Conservation (phyloP, 2,113 vertebrate species). For the Leucopternis melanops region DNA sequence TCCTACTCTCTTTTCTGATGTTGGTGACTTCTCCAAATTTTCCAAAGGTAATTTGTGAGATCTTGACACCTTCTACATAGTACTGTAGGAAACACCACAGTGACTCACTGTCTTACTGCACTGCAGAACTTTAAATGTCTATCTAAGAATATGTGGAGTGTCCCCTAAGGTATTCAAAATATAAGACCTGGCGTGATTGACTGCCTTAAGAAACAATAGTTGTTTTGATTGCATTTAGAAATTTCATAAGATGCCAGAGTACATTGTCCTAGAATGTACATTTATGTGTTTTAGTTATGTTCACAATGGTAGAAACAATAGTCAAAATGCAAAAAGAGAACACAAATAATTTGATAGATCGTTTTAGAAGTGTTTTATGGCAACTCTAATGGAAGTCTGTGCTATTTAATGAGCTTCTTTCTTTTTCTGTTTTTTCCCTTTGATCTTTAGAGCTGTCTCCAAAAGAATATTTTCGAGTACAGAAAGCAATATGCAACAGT, state of each 20-base stretch:
- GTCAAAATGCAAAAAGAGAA: background rate
- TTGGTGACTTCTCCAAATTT: background rate
- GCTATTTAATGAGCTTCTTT: conserved; percentile 1
- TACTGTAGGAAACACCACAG: background rate
- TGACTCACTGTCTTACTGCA: background rate
- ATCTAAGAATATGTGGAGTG: background rate
- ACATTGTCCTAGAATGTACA: background rate
- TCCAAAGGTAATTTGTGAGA: background rate
- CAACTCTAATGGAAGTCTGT: background rate
- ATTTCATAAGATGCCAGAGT: background rate
- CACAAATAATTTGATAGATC: background rate
- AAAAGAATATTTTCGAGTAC: background rate
- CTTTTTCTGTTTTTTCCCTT: background rate
- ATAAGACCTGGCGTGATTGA: background rate
- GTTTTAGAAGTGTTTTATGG: background rate
- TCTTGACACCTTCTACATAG: background rate
- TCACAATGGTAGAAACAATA: background rate
- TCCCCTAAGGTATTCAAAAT: background rate
- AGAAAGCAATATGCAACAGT: background rate
- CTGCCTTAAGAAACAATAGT: background rate
- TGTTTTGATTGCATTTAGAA: background rate
- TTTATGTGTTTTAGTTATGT: background rate
- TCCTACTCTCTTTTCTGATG: background rate
- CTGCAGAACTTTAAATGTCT: background rate
- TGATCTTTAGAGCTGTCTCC: conserved; percentile 11